Evolutionary conservation across 53 echinoderm and acorn worm species (phyloP).

Genomic region (Actinopyga echinites): DNA sequence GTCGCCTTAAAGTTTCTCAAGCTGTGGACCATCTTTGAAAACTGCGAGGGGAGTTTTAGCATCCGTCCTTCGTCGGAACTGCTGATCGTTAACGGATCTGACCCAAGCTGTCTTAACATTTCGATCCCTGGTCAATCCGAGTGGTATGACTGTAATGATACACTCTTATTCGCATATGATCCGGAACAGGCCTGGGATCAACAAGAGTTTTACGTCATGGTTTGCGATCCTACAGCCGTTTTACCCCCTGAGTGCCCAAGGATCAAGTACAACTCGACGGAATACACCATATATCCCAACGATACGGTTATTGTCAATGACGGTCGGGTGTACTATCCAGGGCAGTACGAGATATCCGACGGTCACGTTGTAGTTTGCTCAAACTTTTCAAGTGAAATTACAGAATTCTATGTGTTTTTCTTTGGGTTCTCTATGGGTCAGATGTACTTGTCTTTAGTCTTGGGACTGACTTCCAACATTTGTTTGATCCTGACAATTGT

Average conservation of each 20-base stretch:
- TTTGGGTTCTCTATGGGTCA: conserved; percentile 74
- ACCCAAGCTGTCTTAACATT: neutral
- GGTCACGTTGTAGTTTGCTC: conserved; percentile 70
- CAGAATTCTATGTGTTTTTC: conserved; percentile 62
- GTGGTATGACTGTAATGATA: conserved; percentile 55
- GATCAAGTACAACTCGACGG: conserved; percentile 59
- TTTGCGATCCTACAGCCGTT: conserved; percentile 59
- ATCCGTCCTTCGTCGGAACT: neutral
- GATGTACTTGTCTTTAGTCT: conserved; percentile 53
- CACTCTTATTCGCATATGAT: conserved; percentile 54
- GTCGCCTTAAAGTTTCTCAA: neutral
- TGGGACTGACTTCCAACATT: conserved; percentile 57
- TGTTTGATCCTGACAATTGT: conserved; percentile 73
- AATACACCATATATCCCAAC: conserved; percentile 63
- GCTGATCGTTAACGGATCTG: neutral
- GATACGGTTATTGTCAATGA: conserved; percentile 44
- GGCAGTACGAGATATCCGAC: conserved; percentile 54
- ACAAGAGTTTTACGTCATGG: conserved; percentile 60
- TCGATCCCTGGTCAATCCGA: neutral
- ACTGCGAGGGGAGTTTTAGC: neutral
- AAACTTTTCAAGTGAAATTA: conserved; percentile 45
- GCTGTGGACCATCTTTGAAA: neutral
- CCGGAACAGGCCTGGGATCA: neutral
- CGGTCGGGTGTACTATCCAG: conserved; percentile 41
- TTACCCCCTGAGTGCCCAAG: conserved; percentile 65